phyloP scores from a whole-genome alignment of 2,888 invertebrate genomes.

The Noctua fimbriata region DNA sequence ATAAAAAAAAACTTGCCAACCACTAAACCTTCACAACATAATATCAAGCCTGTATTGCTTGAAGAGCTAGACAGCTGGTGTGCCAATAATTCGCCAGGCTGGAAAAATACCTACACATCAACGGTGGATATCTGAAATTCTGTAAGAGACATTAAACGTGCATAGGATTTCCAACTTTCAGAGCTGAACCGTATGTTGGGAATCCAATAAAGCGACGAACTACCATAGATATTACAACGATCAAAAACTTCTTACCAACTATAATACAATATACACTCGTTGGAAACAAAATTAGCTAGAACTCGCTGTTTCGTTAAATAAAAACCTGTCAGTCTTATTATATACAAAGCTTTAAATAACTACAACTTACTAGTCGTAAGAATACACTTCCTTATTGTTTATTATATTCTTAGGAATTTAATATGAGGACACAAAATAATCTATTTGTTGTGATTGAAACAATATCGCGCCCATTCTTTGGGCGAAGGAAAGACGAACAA shows the following conservation, averaged over 20 bases:
- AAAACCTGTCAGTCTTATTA: conserved; percentile 63
- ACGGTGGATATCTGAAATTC: not conserved
- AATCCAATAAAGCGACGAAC: not conserved
- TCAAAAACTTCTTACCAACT: conserved; percentile 31
- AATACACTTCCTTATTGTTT: conserved; percentile 3
- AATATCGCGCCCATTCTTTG: not conserved
- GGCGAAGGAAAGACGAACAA: not conserved
- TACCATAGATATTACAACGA: conserved; percentile 13
- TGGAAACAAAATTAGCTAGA: conserved; percentile 12
- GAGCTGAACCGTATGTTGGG: not conserved
- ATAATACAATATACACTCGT: conserved; percentile 45
- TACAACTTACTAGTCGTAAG: conserved; percentile 1
- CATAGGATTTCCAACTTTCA: not conserved
- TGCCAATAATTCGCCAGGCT: not conserved
- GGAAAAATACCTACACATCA: not conserved
- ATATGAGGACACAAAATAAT: not conserved
- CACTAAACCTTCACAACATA: not conserved
- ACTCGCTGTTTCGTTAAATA: conserved; percentile 22
- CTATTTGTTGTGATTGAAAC: not conserved
- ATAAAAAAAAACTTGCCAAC: conserved; percentile 10
- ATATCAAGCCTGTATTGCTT: not conserved
- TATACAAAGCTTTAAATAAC: conserved; percentile 44
- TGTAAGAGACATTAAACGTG: not conserved
- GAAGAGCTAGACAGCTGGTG: not conserved
- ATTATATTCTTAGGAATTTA: conserved; percentile 2